These are phyloP conservation scores for Oxyteleia sp. DNA, from an alignment of 2,888 invertebrate genomes.

Conservation along the genomic window DNA sequence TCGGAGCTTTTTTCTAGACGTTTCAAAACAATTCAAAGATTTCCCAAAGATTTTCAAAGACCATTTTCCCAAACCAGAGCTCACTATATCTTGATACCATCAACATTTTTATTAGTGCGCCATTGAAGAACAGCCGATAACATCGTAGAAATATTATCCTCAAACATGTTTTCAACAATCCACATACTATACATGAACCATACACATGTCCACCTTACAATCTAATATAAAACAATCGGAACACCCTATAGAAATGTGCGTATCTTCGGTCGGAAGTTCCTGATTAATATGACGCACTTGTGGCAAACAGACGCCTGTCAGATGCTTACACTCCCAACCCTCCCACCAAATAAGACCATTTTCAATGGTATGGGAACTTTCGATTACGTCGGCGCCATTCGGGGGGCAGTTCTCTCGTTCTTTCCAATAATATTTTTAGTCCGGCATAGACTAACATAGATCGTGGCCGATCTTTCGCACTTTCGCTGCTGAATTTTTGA, in stretches of 20 bases:
- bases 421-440: constrained; percentile 45
- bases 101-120: too few species aligned
- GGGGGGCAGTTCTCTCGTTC: constrained; percentile 36
- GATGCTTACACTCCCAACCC: constrained; percentile 25
- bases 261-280: background rate
- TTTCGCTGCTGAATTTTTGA: background rate
- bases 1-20: too few species aligned
- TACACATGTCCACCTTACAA: too few species aligned
- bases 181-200: too few species aligned
- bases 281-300: constrained; percentile 1
- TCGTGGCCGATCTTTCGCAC: constrained; percentile 4
- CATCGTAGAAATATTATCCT: too few species aligned
- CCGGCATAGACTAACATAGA: constrained; percentile 22
- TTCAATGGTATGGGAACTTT: constrained; percentile 55
- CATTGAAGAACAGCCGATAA: too few species aligned
- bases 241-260: background rate
- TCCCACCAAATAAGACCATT: constrained; percentile 48
- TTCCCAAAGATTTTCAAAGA: too few species aligned
- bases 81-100: too few species aligned
- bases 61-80: too few species aligned
- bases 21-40: too few species aligned
- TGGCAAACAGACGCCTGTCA: constrained; percentile 24
- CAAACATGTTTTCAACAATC: too few species aligned
- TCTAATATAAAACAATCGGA: too few species aligned
- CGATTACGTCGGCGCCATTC: constrained; percentile 41